A percentile compares a stretch with the other conserved stretches of the same genome.
Evolutionary conservation across 2,113 vertebrate species (phyloP).

Genomic region (Parus major): DNA sequence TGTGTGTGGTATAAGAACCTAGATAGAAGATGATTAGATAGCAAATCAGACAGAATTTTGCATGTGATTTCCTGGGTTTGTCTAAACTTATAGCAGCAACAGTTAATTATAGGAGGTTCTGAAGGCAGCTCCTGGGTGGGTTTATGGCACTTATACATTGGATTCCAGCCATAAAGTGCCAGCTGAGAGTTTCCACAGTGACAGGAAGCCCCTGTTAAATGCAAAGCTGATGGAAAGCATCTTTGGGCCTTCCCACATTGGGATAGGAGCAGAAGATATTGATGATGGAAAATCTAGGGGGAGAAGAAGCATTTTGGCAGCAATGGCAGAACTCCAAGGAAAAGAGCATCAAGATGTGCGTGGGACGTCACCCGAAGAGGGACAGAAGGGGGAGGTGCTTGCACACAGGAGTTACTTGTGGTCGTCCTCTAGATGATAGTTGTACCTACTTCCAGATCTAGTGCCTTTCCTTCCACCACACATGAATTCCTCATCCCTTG

Average conservation of each 20-base stretch:
- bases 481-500: not conserved
- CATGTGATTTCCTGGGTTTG: slow-evolving; percentile 61
- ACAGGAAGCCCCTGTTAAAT: not conserved
- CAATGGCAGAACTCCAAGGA: not conserved
- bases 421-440: not conserved
- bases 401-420: not conserved
- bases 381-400: not conserved
- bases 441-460: not conserved
- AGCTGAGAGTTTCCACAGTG: not conserved
- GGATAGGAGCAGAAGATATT: not conserved
- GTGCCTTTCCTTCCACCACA: not conserved
- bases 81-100: slow-evolving; percentile 46
- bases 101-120: slow-evolving; percentile 41
- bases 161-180: not conserved
- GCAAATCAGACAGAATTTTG: slow-evolving; percentile 46
- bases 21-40: slow-evolving; percentile 57
- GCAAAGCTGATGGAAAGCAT: not conserved
- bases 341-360: not conserved
- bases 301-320: not conserved
- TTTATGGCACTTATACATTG: not conserved
- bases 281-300: not conserved
- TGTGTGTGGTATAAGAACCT: slow-evolving; percentile 55
- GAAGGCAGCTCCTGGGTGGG: not conserved
- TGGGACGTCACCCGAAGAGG: not conserved
- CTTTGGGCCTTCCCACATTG: not conserved